These are phyloP conservation scores for Gryon sp. DNA, from an alignment of 1,140 invertebrate species.

Conservation along the genomic window DNA sequence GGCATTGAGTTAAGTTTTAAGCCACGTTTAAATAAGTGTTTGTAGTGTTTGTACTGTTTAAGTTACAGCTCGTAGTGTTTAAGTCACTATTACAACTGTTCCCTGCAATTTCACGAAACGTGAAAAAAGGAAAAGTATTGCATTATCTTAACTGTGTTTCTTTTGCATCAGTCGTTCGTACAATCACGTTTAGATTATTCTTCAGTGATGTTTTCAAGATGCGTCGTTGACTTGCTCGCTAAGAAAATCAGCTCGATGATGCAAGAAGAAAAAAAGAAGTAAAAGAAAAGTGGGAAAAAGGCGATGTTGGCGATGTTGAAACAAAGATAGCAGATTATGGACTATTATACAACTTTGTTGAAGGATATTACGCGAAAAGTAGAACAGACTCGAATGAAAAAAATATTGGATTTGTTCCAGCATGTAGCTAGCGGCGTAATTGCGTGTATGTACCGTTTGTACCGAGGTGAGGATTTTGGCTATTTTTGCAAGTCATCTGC, in stretches of 20 bases:
- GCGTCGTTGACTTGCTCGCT: conserved; percentile 32
- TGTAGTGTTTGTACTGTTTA: too few species aligned
- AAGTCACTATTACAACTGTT: too few species aligned
- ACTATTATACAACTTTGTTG: conserved; percentile 55
- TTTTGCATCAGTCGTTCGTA: conserved; percentile 16
- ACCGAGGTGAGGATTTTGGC: conserved; percentile 41
- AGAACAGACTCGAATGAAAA: conserved; percentile 57
- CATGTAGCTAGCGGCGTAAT: conserved; percentile 47
- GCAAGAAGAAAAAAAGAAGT: conserved; percentile 27
- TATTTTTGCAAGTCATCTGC: conserved; percentile 38
- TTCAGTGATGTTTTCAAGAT: conserved; percentile 14
- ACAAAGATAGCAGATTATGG: conserved; percentile 20
- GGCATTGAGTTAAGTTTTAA: too few species aligned
- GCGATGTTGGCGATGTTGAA: conserved; percentile 4
- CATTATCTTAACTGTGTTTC: conserved; percentile 15
- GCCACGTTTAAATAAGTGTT: too few species aligned
- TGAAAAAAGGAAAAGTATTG: too few species aligned
- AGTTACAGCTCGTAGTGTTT: too few species aligned
- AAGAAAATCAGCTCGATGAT: conserved; percentile 32
- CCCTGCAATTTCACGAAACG: too few species aligned
- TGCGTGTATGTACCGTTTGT: conserved; percentile 38
- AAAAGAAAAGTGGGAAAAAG: too few species aligned
- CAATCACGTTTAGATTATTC: conserved; percentile 26
- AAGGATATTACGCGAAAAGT: conserved; percentile 57
- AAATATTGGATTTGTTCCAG: conserved; percentile 58